Percentiles rank a stretch among this genome's conserved stretches.
Conservation (phyloP, 2,797 vertebrate species). For the Geotria australis region DNA sequence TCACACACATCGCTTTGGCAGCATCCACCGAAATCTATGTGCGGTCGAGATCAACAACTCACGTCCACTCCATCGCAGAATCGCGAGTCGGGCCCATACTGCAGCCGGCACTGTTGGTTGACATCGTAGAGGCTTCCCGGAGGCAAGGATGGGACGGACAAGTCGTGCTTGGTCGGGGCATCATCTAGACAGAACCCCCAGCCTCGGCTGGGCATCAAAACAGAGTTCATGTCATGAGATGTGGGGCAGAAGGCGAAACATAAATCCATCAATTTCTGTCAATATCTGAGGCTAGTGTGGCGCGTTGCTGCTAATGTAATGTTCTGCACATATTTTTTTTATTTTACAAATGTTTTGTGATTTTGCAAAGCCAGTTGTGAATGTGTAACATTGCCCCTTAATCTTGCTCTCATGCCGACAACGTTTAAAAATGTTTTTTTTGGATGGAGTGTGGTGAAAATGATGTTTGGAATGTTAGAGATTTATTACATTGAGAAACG, state of each 20-base stretch:
- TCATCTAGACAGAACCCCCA: conserved; percentile 93
- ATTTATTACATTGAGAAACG: too few species aligned
- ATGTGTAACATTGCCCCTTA: too few species aligned
- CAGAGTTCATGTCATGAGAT: conserved; percentile 1
- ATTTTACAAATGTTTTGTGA: neutral
- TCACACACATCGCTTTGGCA: neutral
- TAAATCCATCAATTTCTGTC: too few species aligned
- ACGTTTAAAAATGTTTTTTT: too few species aligned
- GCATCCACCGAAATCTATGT: neutral
- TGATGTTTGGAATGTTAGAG: too few species aligned
- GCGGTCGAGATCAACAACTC: conserved; percentile 10
- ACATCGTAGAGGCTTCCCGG: conserved; percentile 67
- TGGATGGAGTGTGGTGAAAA: too few species aligned
- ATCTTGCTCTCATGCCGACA: too few species aligned
- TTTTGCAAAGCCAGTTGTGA: neutral
- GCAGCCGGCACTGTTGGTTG: conserved; percentile 78
- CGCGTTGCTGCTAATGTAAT: too few species aligned
- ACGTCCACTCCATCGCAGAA: conserved; percentile 74
- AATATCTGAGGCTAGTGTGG: too few species aligned
- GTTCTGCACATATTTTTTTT: neutral
- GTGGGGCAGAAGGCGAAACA: neutral
- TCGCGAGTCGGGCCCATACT: conserved; percentile 67
- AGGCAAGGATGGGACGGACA: conserved; percentile 42
- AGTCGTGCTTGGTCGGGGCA: conserved; percentile 47
- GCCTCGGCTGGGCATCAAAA: conserved; percentile 28